Percentiles rank a stretch among this genome's conserved stretches.
These are phyloP conservation scores for Aleiodes testaceus DNA, from an alignment of 2,888 invertebrate species.

Conservation along the genomic window DNA sequence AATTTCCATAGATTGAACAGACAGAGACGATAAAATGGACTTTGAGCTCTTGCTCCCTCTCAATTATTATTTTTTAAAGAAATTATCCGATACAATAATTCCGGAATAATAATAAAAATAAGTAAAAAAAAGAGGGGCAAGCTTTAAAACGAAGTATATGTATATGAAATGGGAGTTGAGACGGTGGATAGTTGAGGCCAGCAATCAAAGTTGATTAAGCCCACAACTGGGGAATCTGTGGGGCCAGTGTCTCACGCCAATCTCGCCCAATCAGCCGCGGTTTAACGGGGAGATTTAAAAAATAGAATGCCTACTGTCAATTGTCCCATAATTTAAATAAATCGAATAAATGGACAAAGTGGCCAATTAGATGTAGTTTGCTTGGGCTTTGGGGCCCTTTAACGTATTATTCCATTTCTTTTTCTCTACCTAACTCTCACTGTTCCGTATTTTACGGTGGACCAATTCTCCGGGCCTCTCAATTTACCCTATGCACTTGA, in stretches of 20 bases:
- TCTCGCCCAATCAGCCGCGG: slow-evolving; percentile 71
- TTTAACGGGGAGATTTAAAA: slow-evolving; percentile 73
- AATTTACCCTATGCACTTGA: slow-evolving; percentile 36
- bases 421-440: slow-evolving; percentile 47
- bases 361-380: slow-evolving; percentile 73
- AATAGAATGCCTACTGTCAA: slow-evolving; percentile 74
- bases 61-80: no score
- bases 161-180: slow-evolving; percentile 47
- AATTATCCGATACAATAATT: no score
- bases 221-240: slow-evolving; percentile 74
- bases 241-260: slow-evolving; percentile 73
- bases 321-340: slow-evolving; percentile 74
- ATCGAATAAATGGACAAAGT: slow-evolving; percentile 74
- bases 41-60: no score
- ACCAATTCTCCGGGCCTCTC: slow-evolving; percentile 26
- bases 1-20: not conserved
- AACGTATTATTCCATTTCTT: slow-evolving; percentile 51
- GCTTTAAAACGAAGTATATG: slow-evolving; percentile 31
- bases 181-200: slow-evolving; percentile 57
- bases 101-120: slow-evolving; percentile 4
- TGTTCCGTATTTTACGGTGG: slow-evolving; percentile 15
- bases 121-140: slow-evolving; percentile 1
- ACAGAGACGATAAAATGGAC: not conserved
- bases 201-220: slow-evolving; percentile 74
- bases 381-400: slow-evolving; percentile 62